phyloP scores from a whole-genome alignment of 1,140 invertebrate genomes.

The Bombus huntii region DNA sequence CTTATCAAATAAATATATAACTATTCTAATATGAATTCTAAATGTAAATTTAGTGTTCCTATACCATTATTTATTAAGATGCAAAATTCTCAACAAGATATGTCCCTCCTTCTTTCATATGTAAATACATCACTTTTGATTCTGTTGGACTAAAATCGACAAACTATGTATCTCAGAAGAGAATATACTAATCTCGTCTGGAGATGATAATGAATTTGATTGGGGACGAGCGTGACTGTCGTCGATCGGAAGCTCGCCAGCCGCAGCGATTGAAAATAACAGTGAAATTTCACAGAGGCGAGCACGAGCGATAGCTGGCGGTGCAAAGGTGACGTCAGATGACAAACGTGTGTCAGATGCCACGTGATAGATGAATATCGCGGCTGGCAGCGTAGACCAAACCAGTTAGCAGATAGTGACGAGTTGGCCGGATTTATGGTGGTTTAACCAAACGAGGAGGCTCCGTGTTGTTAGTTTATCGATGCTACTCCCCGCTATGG shows the following conservation, averaged over 20 bases:
- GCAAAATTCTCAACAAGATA: no score
- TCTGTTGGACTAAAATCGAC: no score
- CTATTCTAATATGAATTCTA: no score
- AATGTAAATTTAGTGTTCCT: no score
- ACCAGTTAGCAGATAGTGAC: constrained; percentile 63
- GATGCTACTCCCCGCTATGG: constrained; percentile 29
- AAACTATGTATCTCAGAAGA: no score
- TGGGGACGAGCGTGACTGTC: not conserved
- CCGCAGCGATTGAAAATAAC: constrained; percentile 11
- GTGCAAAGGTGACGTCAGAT: constrained; percentile 57
- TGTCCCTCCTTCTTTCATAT: no score
- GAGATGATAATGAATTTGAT: not conserved
- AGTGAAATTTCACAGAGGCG: not conserved
- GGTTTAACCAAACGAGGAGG: constrained; percentile 58
- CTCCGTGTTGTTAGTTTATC: constrained; percentile 58
- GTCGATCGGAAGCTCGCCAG: not conserved
- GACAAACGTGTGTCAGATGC: constrained; percentile 67
- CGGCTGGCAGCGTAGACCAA: constrained; percentile 36
- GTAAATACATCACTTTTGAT: no score
- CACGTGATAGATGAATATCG: constrained; percentile 62
- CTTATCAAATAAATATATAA: no score
- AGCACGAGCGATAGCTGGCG: constrained; percentile 34
- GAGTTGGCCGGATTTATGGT: constrained; percentile 65
- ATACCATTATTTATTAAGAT: no score
- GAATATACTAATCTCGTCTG: not conserved